Conservation (phyloP, 2,797 vertebrate species). For the Lutjanus argentimaculatus region DNA sequence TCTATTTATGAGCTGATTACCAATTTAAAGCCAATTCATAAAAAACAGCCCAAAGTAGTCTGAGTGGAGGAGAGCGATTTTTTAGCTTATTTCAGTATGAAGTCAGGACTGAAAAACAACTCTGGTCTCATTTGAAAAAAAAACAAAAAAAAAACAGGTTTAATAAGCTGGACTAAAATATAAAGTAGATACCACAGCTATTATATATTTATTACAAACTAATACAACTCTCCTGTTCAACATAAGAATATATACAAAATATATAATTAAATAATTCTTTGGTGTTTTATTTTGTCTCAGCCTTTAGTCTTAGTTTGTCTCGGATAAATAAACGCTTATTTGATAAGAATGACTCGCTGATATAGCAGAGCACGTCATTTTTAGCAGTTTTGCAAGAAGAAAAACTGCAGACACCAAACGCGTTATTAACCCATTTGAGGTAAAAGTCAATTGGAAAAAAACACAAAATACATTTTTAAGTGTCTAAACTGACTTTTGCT, state of each 20-base stretch:
- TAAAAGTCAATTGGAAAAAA: no score
- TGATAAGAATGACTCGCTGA: not conserved
- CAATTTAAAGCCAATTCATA: slow-evolving; percentile 73
- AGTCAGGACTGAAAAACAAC: not conserved
- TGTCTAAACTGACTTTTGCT: not conserved
- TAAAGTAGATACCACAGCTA: not conserved
- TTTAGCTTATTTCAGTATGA: not conserved
- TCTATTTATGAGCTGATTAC: slow-evolving; percentile 74
- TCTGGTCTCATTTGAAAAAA: not conserved
- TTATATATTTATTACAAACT: not conserved
- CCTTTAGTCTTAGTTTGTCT: not conserved
- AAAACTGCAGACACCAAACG: not conserved
- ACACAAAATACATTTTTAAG: not conserved
- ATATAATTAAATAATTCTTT: not conserved
- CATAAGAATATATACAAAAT: not conserved
- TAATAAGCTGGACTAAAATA: not conserved
- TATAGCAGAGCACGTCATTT: not conserved
- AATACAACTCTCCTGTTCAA: not conserved
- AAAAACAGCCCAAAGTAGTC: slow-evolving; percentile 36
- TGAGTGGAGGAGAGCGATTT: not conserved
- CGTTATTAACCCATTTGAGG: no score
- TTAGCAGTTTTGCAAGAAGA: not conserved
- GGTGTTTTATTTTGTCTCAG: not conserved
- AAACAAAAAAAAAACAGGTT: not conserved
- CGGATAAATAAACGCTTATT: not conserved